phyloP scores from a whole-genome alignment of 2,797 vertebrate species.

The Melanotaenia nigrans region DNA sequence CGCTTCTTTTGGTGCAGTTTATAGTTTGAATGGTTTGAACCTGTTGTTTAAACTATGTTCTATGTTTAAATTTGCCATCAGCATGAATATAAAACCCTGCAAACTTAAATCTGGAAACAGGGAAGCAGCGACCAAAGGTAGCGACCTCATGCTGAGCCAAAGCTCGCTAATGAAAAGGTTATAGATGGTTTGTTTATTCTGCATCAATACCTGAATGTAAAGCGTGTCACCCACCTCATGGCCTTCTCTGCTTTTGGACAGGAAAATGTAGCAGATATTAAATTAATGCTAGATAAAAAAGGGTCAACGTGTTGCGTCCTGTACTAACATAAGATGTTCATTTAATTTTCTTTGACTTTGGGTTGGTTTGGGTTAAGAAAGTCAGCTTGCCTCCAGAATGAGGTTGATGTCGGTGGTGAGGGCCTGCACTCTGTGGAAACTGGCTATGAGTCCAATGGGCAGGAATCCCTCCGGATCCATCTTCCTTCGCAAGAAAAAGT shows the following conservation, averaged over 20 bases:
- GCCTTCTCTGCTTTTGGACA: not conserved
- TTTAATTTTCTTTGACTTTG: too few species aligned
- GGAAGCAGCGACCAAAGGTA: not conserved
- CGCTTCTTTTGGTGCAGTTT: too few species aligned
- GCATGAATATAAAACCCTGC: not conserved
- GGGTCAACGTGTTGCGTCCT: not conserved
- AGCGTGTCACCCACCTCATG: not conserved
- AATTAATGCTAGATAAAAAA: not conserved
- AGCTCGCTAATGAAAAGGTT: not conserved
- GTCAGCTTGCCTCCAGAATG: slow-evolving; percentile 87
- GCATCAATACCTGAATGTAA: not conserved
- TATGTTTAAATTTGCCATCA: too few species aligned
- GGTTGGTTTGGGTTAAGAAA: not conserved
- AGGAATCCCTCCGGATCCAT: slow-evolving; percentile 96
- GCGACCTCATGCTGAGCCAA: not conserved
- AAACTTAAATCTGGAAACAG: not conserved
- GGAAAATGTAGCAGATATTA: not conserved
- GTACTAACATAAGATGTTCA: not conserved
- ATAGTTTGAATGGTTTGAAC: too few species aligned
- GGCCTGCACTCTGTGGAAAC: slow-evolving; percentile 96
- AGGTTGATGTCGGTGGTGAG: slow-evolving; percentile 93
- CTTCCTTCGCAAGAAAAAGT: slow-evolving; percentile 96
- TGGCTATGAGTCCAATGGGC: slow-evolving; percentile 91
- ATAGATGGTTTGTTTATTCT: not conserved
- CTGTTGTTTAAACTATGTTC: too few species aligned